These are phyloP conservation scores for Pelusios castaneus DNA, from an alignment of 2,113 vertebrate species.

Conservation along the genomic window DNA sequence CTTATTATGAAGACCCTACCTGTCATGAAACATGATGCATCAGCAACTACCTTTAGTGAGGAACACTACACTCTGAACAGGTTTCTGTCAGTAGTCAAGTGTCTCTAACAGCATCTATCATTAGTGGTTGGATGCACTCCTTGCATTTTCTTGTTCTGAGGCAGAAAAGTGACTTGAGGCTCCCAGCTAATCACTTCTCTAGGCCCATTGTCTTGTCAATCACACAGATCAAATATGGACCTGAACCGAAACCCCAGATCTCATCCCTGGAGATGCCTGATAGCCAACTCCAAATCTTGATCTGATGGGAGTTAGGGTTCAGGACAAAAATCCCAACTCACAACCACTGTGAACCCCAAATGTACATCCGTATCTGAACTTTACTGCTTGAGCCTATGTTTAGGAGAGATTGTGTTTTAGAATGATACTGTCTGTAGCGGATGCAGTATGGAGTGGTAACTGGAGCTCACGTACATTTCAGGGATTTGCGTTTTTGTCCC, in stretches of 20 bases:
- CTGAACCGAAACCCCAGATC: background rate
- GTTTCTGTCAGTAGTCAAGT: background rate
- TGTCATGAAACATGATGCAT: background rate
- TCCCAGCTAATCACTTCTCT: background rate
- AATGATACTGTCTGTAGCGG: too few relatives aligned
- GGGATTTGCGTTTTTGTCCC: background rate
- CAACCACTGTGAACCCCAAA: rapidly evolving
- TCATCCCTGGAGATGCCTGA: background rate
- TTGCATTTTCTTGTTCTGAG: background rate
- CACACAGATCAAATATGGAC: background rate
- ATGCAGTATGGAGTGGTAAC: background rate
- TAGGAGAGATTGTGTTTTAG: background rate
- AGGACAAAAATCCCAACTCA: background rate
- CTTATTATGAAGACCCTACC: background rate
- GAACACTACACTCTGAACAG: background rate
- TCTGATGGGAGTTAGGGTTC: background rate
- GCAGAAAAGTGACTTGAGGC: background rate
- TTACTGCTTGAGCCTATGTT: background rate
- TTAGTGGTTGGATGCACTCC: background rate
- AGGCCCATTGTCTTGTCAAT: rapidly evolving
- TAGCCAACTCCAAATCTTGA: background rate
- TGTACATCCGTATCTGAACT: background rate
- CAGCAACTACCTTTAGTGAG: background rate
- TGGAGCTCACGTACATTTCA: too few relatives aligned
- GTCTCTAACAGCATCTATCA: background rate